Conservation (phyloP, 1,140 invertebrate genomes). For the Pygmarrhopalites habei region DNA sequence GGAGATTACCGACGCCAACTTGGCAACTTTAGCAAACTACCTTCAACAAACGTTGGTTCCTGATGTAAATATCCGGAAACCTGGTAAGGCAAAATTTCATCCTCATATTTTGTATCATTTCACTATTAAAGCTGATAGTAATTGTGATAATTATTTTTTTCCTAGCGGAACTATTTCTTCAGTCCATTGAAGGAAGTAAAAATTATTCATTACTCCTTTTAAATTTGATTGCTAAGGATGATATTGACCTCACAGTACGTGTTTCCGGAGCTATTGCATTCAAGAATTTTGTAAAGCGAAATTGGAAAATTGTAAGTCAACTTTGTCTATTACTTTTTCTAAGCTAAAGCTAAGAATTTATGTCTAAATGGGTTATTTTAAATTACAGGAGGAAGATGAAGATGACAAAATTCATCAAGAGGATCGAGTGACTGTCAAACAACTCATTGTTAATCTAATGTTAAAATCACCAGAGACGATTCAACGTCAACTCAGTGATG, state of each 20-base stretch:
- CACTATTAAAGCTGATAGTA: not conserved
- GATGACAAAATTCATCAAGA: slow-evolving; percentile 69
- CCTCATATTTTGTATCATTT: slow-evolving; percentile 7
- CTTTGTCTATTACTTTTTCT: slow-evolving; percentile 1
- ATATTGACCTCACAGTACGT: slow-evolving; percentile 70
- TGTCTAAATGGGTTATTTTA: no score
- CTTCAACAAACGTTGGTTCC: slow-evolving; percentile 82
- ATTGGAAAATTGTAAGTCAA: slow-evolving; percentile 76
- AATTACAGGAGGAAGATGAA: slow-evolving; percentile 63
- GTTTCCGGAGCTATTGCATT: slow-evolving; percentile 85
- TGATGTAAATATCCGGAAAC: slow-evolving; percentile 67
- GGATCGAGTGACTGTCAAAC: slow-evolving; percentile 74
- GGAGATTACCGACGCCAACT: slow-evolving; percentile 75
- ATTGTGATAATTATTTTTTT: slow-evolving; percentile 12
- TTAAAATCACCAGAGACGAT: slow-evolving; percentile 78
- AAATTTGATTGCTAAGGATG: slow-evolving; percentile 70
- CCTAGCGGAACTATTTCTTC: slow-evolving; percentile 84
- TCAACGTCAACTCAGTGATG: slow-evolving; percentile 91
- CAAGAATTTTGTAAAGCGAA: slow-evolving; percentile 93
- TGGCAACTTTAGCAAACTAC: slow-evolving; percentile 70
- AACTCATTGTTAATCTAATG: slow-evolving; percentile 85
- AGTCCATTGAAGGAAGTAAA: slow-evolving; percentile 80
- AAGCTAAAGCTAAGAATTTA: no score
- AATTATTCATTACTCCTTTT: slow-evolving; percentile 84
- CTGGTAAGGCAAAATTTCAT: slow-evolving; percentile 54